A percentile compares a stretch with the other conserved stretches of the same genome.
Conservation (phyloP, 2,797 vertebrate genomes). For the Sternarchorhynchus goeldii region DNA sequence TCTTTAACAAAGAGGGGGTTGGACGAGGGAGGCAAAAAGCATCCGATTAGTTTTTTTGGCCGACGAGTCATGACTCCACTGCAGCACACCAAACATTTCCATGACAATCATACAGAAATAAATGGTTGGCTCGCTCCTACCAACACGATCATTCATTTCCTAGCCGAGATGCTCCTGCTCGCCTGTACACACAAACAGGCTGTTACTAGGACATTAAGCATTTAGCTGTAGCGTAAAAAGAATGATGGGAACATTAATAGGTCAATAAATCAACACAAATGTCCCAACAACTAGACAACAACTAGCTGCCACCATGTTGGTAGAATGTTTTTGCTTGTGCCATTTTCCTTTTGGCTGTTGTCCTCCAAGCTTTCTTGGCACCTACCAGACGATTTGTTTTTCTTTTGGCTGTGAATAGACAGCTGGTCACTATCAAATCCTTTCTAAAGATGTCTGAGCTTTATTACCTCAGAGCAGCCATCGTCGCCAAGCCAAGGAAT, state of each 20-base stretch:
- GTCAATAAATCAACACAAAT: neutral
- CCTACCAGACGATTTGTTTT: conserved; percentile 1
- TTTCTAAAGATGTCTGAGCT: neutral
- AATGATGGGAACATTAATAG: neutral
- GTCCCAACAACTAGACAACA: neutral
- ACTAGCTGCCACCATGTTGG: neutral
- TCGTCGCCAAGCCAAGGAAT: neutral
- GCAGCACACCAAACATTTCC: conserved; percentile 47
- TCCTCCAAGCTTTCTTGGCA: neutral
- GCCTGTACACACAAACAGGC: conserved; percentile 33
- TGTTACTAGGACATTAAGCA: conserved; percentile 48
- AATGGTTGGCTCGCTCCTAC: conserved; percentile 26
- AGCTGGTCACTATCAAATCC: neutral
- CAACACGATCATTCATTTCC: conserved; percentile 39
- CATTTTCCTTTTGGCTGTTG: neutral
- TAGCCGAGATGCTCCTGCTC: conserved; percentile 21
- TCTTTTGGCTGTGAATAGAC: neutral
- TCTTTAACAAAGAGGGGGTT: conserved; percentile 25
- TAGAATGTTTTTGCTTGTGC: neutral
- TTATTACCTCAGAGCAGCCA: conserved; percentile 4
- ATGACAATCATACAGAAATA: conserved; percentile 47
- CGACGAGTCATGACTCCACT: conserved; percentile 34
- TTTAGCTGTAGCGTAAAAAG: conserved; percentile 33
- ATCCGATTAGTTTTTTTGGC: conserved; percentile 8
- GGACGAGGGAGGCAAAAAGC: neutral